Conservation (phyloP, 1,140 invertebrate genomes). For the Cotesia glomerata region DNA sequence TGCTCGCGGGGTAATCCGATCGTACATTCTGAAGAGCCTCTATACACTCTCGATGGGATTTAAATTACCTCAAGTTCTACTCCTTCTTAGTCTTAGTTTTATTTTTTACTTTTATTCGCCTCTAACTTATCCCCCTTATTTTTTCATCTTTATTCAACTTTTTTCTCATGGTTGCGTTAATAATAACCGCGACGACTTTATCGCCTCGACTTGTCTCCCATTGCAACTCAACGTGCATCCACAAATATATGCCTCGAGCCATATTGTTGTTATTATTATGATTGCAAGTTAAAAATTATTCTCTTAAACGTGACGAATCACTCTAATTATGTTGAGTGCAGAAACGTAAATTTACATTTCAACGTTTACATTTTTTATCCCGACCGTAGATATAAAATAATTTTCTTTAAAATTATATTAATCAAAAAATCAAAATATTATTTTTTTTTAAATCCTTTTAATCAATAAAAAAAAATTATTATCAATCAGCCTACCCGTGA, state of each 20-base stretch:
- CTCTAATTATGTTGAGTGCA: slow-evolving; percentile 20
- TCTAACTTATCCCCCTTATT: background rate
- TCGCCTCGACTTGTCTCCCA: slow-evolving; percentile 20
- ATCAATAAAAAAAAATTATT: no score
- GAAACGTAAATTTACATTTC: slow-evolving; percentile 3
- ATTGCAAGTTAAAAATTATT: background rate
- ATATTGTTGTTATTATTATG: slow-evolving; percentile 11
- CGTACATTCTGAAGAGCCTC: slow-evolving; percentile 43
- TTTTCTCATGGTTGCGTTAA: slow-evolving; percentile 1
- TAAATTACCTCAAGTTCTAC: slow-evolving; percentile 56
- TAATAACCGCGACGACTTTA: slow-evolving; percentile 32
- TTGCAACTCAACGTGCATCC: background rate
- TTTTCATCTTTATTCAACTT: no score
- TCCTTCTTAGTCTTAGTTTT: slow-evolving; percentile 1
- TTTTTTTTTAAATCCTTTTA: no score
- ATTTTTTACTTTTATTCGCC: background rate
- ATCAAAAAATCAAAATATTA: no score
- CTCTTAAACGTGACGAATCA: slow-evolving; percentile 30
- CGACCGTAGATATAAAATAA: no score
- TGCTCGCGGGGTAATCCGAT: slow-evolving; percentile 55
- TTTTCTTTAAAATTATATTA: no score
- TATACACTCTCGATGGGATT: slow-evolving; percentile 52
- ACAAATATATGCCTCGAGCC: slow-evolving; percentile 1
- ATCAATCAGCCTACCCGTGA: no score
- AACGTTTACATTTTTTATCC: background rate